Base-by-base conservation (phyloP, 1,140 invertebrate species). In the Dysdera silvatica region DNA sequence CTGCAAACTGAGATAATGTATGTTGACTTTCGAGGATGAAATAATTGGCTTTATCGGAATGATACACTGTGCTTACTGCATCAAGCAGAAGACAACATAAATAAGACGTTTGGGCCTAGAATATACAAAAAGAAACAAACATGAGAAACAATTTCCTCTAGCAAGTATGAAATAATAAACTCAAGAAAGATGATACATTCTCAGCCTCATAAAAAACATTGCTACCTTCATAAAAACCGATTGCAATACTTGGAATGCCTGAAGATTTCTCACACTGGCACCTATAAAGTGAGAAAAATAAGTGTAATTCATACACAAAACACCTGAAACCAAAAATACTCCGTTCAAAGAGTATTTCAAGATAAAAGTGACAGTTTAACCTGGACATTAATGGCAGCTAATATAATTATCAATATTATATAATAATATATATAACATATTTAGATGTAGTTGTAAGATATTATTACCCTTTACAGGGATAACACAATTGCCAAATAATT, bases 1-100 rank as follows among this genome's bases (percentile, higher is more conserved):
- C 96, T 2, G 91, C 91, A 78, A 98, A 97, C 75, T 95, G 89
- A 68, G 90, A 91, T 8, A 98, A 78, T 4, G 94, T 97, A 73
- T 95, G 91, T 76, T 97, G 91, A 68, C 89, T 87, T 77, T 98
- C 96, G 0, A 99, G 80, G 71, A 99, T 97, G 74, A 99, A 99
- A 77, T 98, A 99, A 78, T 99, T 99, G 18, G 93, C 91, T 75
- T 92, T 89, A 76, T 99, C 96, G 23, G 95, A 91, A 75, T 96
- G 91, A 76, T 98, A 98, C 14, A 99, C 88, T 67, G 89, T 91
- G 14, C 88, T 94, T 73, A 99, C 95, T 2, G 92, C 91, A 74
- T 98, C 95, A 51, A 99, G 79, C 66, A 98, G 91, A 0, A 89
- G 88, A 70, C 85, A 87, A 73, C 90, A 93, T 20, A 98, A 77